Base-by-base conservation (phyloP, 37 sponge, comb jelly and placozoan genomes). In the Beroe forskalii region DNA sequence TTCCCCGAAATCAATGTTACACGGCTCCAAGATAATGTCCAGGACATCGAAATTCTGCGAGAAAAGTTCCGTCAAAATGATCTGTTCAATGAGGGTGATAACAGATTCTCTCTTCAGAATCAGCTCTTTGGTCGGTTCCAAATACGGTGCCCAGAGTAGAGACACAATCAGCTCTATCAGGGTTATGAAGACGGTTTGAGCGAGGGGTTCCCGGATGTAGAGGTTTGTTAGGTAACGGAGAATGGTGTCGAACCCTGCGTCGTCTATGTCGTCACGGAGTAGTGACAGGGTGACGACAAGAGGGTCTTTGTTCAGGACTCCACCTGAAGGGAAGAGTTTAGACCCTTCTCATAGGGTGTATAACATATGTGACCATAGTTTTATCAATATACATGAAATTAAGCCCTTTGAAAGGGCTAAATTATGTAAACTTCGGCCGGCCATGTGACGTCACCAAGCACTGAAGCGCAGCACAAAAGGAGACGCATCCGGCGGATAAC, bases 1-100 rank as follows among this genome's bases (percentile, higher is more conserved):
- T 9, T 80, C 86, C n/a, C 55, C 86, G 24, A 80, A 44, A 17
- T 80, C 86, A 41, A 80, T 37, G 8, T 35, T 38, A 43, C 55
- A 44, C 28, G 86, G 86, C 55, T 80, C 86, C n/a, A 80, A 37
- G 25, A 80, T 44, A n/a, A 80, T 41, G 55, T 80, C 86, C 28
- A 80, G 86, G 3, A 80, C 35, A 80, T 80, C 86, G 35, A 80
- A 80, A 37, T 80, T 80, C 40, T 80, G 86, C 4, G 40, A 42
- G 86, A 30, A 80, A 43, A 80, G 37, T 40, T 40, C 86, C 27
- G 37, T 80, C 2, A 80, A 24, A 0, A 80, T 20, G 23, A 80
- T 80, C 86, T 43, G 38, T 27, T 44, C 40, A 4, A 80, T 41
- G 4, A 80, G 48, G 31, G 40, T 48, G 1, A 80, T 4, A 41